These are phyloP conservation scores for Drosophila mayaguana DNA, from an alignment of 2,888 invertebrate genomes.

Conservation along the genomic window DNA sequence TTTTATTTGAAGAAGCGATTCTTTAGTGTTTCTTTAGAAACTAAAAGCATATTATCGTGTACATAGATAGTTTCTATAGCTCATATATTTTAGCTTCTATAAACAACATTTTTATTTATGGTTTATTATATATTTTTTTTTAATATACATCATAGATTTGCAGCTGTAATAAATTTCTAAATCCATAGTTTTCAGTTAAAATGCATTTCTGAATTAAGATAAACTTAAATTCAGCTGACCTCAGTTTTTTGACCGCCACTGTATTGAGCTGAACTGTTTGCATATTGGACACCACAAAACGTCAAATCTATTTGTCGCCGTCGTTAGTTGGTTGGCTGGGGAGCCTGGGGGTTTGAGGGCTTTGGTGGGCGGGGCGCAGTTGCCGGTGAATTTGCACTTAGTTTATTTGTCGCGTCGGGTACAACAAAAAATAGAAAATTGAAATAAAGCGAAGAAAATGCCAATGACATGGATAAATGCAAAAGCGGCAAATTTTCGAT, in stretches of 20 bases:
- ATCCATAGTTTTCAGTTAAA: too few relatives aligned
- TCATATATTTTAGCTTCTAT: neutral
- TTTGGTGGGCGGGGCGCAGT: conserved; percentile 4
- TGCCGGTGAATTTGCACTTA: conserved; percentile 70
- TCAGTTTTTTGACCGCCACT: conserved; percentile 34
- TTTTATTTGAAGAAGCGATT: neutral
- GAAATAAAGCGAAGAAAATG: conserved; percentile 78
- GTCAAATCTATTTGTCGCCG: conserved; percentile 74
- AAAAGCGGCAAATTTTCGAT: conserved; percentile 73
- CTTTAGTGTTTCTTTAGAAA: neutral
- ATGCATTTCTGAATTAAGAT: too few relatives aligned
- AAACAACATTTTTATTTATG: neutral
- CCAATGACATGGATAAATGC: conserved; percentile 77
- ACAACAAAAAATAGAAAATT: conserved; percentile 56
- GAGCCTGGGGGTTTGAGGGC: neutral
- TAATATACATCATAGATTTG: too few relatives aligned
- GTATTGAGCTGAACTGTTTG: conserved; percentile 45
- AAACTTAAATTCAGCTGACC: neutral
- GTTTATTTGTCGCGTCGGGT: conserved; percentile 64
- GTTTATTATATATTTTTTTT: too few relatives aligned
- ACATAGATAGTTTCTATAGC: neutral
- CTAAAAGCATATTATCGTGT: neutral
- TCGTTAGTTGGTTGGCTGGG: conserved; percentile 8
- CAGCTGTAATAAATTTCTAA: too few relatives aligned
- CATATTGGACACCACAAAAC: conserved; percentile 70